Evolutionary conservation across 2,113 vertebrate genomes (phyloP).

Genomic region (Nycticebus coucang): DNA sequence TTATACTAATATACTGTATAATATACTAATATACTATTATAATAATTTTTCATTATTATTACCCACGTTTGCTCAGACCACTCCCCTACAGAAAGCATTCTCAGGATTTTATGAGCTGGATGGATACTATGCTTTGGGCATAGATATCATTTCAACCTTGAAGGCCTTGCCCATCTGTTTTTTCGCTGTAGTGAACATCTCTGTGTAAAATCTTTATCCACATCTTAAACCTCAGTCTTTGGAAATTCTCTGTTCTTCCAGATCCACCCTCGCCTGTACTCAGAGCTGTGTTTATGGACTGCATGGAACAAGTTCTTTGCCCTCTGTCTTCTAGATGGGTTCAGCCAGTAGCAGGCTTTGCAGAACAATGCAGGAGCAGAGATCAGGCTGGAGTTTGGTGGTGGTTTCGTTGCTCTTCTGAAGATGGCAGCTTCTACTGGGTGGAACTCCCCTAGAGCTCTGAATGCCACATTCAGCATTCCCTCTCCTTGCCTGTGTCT

Average conservation of each 20-base stretch:
- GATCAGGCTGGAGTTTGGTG: neutral
- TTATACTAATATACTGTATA: neutral
- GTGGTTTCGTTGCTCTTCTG: neutral
- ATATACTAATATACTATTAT: too few species aligned
- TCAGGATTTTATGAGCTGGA: slow-evolving; percentile 1
- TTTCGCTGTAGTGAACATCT: neutral
- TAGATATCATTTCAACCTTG: too few species aligned
- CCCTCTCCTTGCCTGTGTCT: neutral
- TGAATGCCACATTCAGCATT: neutral
- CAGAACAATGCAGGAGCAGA: neutral
- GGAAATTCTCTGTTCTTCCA: neutral
- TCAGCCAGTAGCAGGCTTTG: neutral
- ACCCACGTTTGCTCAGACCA: neutral
- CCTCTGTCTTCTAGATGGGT: neutral
- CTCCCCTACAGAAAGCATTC: neutral
- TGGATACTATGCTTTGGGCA: neutral
- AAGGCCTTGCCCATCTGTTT: too few species aligned
- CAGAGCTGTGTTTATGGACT: neutral
- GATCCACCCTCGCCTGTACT: neutral
- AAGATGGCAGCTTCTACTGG: neutral
- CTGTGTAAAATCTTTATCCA: neutral
- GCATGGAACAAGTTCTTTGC: neutral
- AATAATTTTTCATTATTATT: neutral
- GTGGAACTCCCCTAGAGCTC: neutral
- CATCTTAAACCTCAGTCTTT: neutral